Base-by-base conservation (phyloP, 1,140 invertebrate species). In the Aphelenchoides fujianensis region DNA sequence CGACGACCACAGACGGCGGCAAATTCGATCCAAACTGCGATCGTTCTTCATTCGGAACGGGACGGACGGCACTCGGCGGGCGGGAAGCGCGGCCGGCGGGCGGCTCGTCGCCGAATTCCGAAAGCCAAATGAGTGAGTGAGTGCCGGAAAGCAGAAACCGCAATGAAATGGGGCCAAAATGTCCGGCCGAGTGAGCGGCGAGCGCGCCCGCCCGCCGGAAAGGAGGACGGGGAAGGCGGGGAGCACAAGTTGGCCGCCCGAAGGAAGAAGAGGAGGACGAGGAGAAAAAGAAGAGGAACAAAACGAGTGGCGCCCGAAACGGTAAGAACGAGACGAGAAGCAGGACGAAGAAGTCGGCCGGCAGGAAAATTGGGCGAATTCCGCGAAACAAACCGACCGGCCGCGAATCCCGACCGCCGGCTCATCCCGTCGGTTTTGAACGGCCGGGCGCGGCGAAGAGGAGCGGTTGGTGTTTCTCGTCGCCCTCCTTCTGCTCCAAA, bases 21-120 rank as follows among this genome's bases (percentile, higher is more conserved):
- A 72, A 31, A 72, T 72, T 16, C 72, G 37, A 31, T 72, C 70
- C 72, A 72, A 71, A 28, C 34, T 68, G 9, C 27, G 68, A 71
- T 48, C 41, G 41, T 48, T 48, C 23, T 23, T 23, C 12, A 16
- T 48, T 48, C 23, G 41, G 12, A 48, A 16, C 41, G 23, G 12
- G 41, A 23, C 12, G 41, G 12, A 16, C 41, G 23, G 23, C 12
- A 48, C 41, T 12, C 41, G 12, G 23, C 12, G 41, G 12, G 12
- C 41, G 12, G 41, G 41, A 48, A 48, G 41, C 12, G 23, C 12
- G 41, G 41, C 41, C 41, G 41, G 23, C 12, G 41, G 41, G 41
- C 41, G 41, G 23, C n/a, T n/a, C n/a, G n/a, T n/a, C n/a, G n/a
- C n/a, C 41, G 41, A 48, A 48, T 48, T 48, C n/a, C 23, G 41